Conservation (phyloP, 2,888 invertebrate species). For the Cephus pulcher region DNA sequence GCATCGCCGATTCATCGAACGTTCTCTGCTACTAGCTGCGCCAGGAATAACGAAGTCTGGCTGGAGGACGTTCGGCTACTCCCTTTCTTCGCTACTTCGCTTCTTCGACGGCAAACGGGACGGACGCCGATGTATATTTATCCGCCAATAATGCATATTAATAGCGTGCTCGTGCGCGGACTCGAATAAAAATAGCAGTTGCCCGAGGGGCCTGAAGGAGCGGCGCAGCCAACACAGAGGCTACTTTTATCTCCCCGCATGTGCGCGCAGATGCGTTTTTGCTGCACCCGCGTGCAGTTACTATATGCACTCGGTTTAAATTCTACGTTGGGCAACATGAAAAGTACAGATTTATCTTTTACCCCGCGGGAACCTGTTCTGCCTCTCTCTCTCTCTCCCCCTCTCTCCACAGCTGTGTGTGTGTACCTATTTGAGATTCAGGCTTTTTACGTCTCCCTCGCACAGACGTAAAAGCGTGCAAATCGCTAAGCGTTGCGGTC, state of each 20-base stretch:
- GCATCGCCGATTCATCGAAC: not conserved
- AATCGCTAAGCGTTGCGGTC: not conserved
- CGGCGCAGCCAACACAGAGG: not conserved
- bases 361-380: slow-evolving; percentile 8
- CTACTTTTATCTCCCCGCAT: slow-evolving; percentile 30
- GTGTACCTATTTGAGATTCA: not conserved
- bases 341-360: slow-evolving; percentile 46
- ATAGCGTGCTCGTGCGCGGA: slow-evolving; percentile 22
- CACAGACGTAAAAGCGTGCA: not conserved
- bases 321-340: slow-evolving; percentile 40
- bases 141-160: slow-evolving; percentile 43
- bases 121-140: slow-evolving; percentile 25
- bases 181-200: slow-evolving; percentile 23
- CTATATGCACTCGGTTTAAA: slow-evolving; percentile 38
- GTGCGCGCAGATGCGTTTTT: slow-evolving; percentile 22
- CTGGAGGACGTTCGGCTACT: not conserved
- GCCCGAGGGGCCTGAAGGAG: slow-evolving; percentile 9
- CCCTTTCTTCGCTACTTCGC: too few species aligned
- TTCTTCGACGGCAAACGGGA: not conserved
- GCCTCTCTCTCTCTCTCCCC: too few species aligned
- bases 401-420: too few species aligned
- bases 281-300: slow-evolving; percentile 19
- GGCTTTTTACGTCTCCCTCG: not conserved
- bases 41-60: not conserved
- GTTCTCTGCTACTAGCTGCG: not conserved